These are phyloP conservation scores for Oreohelix idahoensis DNA, from an alignment of 1,140 invertebrate species.

Conservation along the genomic window DNA sequence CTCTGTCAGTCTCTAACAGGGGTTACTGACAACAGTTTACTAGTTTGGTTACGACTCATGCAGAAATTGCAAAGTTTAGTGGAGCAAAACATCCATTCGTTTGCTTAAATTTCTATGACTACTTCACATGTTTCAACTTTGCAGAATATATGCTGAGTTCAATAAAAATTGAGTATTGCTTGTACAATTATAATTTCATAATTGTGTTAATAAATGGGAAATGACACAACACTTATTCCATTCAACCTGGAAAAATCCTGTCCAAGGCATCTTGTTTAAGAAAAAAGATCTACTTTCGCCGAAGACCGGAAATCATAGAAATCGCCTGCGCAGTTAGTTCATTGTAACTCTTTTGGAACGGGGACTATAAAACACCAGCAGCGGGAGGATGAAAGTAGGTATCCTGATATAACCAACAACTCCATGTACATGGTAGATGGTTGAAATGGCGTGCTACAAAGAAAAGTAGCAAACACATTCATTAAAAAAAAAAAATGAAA, in stretches of 20 bases:
- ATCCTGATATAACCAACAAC: too few relatives aligned
- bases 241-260: constrained; percentile 37
- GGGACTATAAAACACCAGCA: too few relatives aligned
- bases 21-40: too few relatives aligned
- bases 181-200: neutral
- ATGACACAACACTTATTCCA: neutral
- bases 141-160: neutral
- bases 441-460: too few relatives aligned
- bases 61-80: neutral
- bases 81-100: neutral
- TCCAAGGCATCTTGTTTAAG: constrained; percentile 28
- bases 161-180: neutral
- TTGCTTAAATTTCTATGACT: neutral
- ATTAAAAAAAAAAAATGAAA: too few relatives aligned
- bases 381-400: too few relatives aligned
- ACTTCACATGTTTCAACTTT: neutral
- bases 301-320: constrained; percentile 41
- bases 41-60: too few relatives aligned
- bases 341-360: too few relatives aligned
- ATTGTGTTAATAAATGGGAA: neutral
- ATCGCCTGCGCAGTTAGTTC: neutral
- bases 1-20: too few relatives aligned
- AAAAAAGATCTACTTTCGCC: constrained; percentile 28
- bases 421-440: too few relatives aligned
- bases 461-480: too few relatives aligned